Percentiles rank a stretch among this genome's conserved stretches.
Evolutionary conservation across 37 sponge, comb jelly and placozoan species (phyloP).

Genomic region (Eunapius fragilis): DNA sequence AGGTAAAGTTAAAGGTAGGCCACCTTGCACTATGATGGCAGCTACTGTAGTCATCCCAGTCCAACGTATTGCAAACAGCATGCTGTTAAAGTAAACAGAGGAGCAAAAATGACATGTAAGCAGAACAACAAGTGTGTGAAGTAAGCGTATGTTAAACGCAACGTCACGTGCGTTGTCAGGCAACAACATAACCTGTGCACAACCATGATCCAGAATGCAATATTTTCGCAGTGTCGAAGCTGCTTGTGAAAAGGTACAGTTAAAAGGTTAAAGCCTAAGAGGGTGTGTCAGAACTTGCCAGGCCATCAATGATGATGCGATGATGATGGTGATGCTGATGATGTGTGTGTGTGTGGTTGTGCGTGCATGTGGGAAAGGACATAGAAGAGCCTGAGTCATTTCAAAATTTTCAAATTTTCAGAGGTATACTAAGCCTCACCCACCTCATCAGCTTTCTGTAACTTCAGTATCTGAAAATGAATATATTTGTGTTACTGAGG

Average conservation of each 20-base stretch:
- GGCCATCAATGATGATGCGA: neutral
- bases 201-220: conserved; percentile 20
- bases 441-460: neutral
- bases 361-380: too few species aligned
- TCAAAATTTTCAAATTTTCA: too few species aligned
- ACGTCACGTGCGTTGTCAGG: too few species aligned
- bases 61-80: conserved; percentile 48
- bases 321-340: neutral
- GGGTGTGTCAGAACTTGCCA: neutral
- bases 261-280: neutral
- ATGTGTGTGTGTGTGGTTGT: too few species aligned
- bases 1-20: too few species aligned
- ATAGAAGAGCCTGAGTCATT: too few species aligned
- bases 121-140: too few species aligned
- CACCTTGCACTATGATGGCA: conserved; percentile 19
- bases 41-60: conserved; percentile 16
- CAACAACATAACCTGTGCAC: conserved; percentile 14
- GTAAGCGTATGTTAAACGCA: too few species aligned
- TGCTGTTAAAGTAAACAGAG: conserved; percentile 2
- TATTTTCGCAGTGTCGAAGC: conserved; percentile 16
- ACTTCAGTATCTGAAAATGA: neutral
- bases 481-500: too few species aligned
- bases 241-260: neutral
- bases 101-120: too few species aligned
- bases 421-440: neutral